A percentile compares a stretch with the other conserved stretches of the same genome.
Evolutionary conservation across 35 echinoderm and acorn worm genomes (phyloP).

Genomic region (Heliocidaris tuberculata): DNA sequence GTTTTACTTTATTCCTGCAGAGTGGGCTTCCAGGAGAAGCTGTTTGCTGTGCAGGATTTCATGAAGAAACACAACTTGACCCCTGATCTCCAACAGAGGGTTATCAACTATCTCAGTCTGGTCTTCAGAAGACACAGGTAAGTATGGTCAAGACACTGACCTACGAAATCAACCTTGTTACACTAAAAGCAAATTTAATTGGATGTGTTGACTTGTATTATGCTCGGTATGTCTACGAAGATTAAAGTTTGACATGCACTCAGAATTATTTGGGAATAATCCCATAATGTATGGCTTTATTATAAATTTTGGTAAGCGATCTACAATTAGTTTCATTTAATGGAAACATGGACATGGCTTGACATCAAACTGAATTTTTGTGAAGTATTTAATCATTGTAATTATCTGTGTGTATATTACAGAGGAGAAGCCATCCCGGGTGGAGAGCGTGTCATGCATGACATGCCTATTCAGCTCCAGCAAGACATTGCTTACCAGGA

Average conservation of each 20-base stretch:
- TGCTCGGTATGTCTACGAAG: too few species aligned
- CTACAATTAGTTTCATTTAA: background rate
- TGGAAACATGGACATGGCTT: background rate
- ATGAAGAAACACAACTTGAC: constrained; percentile 88
- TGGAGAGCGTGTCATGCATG: constrained; percentile 86
- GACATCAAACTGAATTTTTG: background rate
- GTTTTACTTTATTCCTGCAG: constrained; percentile 47
- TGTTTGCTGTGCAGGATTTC: constrained; percentile 91
- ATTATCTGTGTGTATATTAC: background rate
- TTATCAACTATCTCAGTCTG: constrained; percentile 94
- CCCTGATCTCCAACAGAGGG: constrained; percentile 68
- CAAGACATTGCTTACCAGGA: constrained; percentile 93
- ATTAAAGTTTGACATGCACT: too few species aligned
- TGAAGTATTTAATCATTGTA: background rate
- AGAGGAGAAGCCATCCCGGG: constrained; percentile 93
- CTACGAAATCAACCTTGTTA: too few species aligned
- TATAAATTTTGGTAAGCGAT: too few species aligned
- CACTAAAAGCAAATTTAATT: too few species aligned
- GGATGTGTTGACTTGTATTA: too few species aligned
- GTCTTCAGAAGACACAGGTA: constrained; percentile 98
- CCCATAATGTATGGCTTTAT: too few species aligned
- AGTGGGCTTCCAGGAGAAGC: constrained; percentile 96
- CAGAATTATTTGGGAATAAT: too few species aligned
- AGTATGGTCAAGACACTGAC: background rate
- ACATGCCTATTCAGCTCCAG: constrained; percentile 89